Evolutionary conservation across 2,797 vertebrate genomes (phyloP), one percentile per base, ranked within the genome.

Genomic region (Etheostoma perlongum): DNA sequence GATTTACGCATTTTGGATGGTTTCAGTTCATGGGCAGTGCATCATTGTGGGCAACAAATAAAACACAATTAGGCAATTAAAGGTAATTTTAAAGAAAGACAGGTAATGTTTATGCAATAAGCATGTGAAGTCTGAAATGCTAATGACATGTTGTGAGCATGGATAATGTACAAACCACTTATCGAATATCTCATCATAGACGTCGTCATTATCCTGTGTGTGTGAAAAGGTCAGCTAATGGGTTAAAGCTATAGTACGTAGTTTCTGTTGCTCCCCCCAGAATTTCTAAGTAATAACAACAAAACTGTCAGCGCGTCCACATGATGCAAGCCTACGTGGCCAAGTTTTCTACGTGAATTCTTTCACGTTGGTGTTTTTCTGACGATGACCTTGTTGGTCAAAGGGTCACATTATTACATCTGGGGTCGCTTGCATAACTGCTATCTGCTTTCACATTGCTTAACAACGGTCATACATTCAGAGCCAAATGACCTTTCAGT

Each of bases 151-250:
- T 66, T 66, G 44, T 61, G 60, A 16, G 51, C 16, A 57, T 65
- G 73, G 59, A 63, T 71, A 70, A 73, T 62, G 62, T 21, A 59
- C 15, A 66, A 12, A n/a, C 19, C 8, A 13, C 60, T 72, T 2
- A 67, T 49, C 15, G 23, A 70, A 30, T 25, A 72, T 46, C 18
- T 64, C 42, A 67, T 40, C 51, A 18, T 19, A 36, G 60, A 65
- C 47, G 10, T 30, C n/a, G 13, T 58, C 4, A 0, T 48, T 46
- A 58, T 18, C 1, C 2, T 64, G n/a, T 44, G 27, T n/a, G 2
- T 33, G 60, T 75, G 10, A 33, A 42, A 18, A 25, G 40, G 23
- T 55, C 44, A 49, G n/a, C 40, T 42, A 10, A 60, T 9, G 48
- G 25, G 53, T 52, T 25, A 25, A 44, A 66, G 8, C 33, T 36